These are phyloP conservation scores for Empidonax alnorum DNA, from an alignment of 2,113 vertebrate species.

Conservation along the genomic window DNA sequence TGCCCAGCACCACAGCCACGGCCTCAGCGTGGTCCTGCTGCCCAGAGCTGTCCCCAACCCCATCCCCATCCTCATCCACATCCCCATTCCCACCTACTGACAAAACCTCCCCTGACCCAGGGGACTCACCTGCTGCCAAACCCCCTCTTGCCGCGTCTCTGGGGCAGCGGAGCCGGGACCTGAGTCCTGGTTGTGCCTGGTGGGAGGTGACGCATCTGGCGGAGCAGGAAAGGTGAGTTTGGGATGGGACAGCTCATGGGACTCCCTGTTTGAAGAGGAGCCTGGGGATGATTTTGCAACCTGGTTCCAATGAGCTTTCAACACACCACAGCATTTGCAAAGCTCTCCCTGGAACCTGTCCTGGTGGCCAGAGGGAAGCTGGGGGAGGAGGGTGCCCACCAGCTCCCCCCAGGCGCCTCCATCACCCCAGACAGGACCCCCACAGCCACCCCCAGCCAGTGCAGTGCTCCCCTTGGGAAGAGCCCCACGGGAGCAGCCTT, in stretches of 20 bases:
- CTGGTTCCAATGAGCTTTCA: not conserved
- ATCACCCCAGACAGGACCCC: not conserved
- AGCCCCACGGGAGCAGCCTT: rapidly evolving
- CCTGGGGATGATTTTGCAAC: conserved; percentile 36
- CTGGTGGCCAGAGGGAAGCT: not conserved
- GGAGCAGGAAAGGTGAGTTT: conserved; percentile 59
- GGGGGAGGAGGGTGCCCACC: not conserved
- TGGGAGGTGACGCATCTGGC: not conserved
- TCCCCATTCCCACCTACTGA: not conserved
- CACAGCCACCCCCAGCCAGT: too few relatives aligned
- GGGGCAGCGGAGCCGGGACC: not conserved
- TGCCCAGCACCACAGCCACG: rapidly evolving
- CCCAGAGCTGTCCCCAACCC: not conserved
- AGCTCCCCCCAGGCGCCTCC: not conserved
- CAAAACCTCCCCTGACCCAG: rapidly evolving
- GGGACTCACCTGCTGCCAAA: not conserved
- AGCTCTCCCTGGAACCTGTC: not conserved
- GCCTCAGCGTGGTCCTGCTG: not conserved
- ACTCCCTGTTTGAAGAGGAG: not conserved
- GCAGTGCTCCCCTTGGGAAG: rapidly evolving
- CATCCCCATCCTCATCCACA: not conserved
- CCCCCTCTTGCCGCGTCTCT: not conserved
- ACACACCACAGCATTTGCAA: not conserved
- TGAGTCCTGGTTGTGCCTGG: not conserved
- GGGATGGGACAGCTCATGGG: not conserved